Percentiles rank a stretch among this genome's conserved stretches.
Evolutionary conservation across 92 coral and sea anemone genomes (phyloP).

Genomic region (Blastomussa wellsi): DNA sequence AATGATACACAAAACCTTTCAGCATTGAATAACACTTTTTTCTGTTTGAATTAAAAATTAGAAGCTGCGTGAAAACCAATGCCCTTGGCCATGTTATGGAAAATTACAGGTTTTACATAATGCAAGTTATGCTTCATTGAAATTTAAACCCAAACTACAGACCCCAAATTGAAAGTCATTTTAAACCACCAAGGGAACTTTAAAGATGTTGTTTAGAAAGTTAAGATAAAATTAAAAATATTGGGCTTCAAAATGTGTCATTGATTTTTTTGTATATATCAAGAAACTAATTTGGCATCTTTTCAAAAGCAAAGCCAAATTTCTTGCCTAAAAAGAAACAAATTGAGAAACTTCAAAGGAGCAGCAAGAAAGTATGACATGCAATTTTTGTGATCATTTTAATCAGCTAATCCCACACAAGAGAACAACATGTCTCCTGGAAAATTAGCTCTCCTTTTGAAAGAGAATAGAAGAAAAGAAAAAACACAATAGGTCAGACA

Average conservation of each 20-base stretch:
- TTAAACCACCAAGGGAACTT: background rate
- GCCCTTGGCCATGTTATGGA: background rate
- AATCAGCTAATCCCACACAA: background rate
- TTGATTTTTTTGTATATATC: background rate
- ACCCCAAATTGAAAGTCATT: background rate
- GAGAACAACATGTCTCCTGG: slow-evolving; percentile 5
- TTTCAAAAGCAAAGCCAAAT: background rate
- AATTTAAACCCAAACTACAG: slow-evolving; percentile 7
- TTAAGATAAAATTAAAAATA: background rate
- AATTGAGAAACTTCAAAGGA: background rate
- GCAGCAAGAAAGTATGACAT: background rate
- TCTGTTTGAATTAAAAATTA: background rate
- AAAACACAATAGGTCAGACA: slow-evolving; percentile 18
- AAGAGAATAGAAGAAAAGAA: slow-evolving; percentile 9
- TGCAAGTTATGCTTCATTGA: background rate
- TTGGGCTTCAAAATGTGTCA: background rate
- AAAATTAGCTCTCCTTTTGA: slow-evolving; percentile 31
- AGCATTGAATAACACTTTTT: background rate
- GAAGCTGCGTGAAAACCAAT: background rate
- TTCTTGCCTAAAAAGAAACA: background rate
- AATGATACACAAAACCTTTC: background rate
- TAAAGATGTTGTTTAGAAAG: background rate
- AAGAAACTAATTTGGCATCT: background rate
- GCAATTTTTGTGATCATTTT: background rate
- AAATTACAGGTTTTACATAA: background rate